Evolutionary conservation across 2,797 vertebrate species (phyloP), one percentile per base, ranked within the genome.

Genomic region (Tauraco hartlaubi): DNA sequence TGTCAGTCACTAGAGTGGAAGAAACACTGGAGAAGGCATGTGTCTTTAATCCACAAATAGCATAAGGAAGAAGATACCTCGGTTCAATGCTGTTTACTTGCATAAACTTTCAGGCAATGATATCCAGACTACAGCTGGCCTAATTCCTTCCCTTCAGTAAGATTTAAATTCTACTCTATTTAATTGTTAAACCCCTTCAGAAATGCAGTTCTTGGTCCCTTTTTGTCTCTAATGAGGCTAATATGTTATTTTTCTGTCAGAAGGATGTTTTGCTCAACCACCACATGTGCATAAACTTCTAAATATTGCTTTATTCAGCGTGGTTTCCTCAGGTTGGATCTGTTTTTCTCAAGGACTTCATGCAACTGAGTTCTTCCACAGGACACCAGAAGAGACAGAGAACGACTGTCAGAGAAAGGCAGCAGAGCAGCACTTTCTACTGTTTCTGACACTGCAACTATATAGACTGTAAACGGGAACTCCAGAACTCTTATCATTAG

Each of bases 191-290:
- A 78, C 31, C n/a, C 17, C 5, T 35, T 56, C 37, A 75, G 23
- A 88, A 90, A 81, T 35, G 11, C 10, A 72, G 25, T 54, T 78
- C 26, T 71, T 68, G 22, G 23, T 43, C 26, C 4, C 7, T 31
- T 20, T 84, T 69, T 72, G 15, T 74, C 37, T 85, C 33, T 39
- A 25, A 33, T 11, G 14, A 71, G 25, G 19, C 6, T 10, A 76
- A 49, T 25, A 31, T 0, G 0, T 64, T 51, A n/a, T 72, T 52
- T n/a, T 76, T 73, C 22, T n/a, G 2, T 58, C 39, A 33, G 26
- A 79, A 68, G 25, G 11, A 22, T 4, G 58, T 85, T 83, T 77
- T 84, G 26, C 23, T 75, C 39, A 64, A 21, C 64, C 12, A 43
- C 20, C 35, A 56, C 22, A 58, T 16, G 55, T 79, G 29, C 59